Conservation (phyloP, 2,113 vertebrate species). For the Orcinus orca region DNA sequence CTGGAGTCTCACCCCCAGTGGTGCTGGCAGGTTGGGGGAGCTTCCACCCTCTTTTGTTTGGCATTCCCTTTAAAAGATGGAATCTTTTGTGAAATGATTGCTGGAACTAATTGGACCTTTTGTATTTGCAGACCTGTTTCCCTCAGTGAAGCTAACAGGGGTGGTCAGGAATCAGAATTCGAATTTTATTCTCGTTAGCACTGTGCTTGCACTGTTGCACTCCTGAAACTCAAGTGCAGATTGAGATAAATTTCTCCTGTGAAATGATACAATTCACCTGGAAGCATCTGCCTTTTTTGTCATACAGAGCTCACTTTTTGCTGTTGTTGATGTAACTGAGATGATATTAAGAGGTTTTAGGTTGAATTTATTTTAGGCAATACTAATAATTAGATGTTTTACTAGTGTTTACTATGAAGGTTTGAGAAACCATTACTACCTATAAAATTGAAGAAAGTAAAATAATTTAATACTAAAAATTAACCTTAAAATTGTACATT, state of each 20-base stretch:
- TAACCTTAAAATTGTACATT: neutral
- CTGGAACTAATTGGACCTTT: neutral
- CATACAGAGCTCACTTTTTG: neutral
- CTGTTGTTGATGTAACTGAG: neutral
- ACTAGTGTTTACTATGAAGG: neutral
- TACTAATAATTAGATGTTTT: neutral
- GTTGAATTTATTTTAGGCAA: constrained; percentile 1
- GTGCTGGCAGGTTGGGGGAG: neutral
- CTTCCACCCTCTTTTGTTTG: neutral
- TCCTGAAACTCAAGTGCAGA: neutral
- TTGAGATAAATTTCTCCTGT: neutral
- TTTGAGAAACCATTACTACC: neutral
- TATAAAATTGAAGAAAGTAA: constrained; percentile 13
- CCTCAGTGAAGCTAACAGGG: neutral
- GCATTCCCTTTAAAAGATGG: neutral
- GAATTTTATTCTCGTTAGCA: neutral
- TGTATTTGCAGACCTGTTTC: neutral
- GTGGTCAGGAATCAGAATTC: neutral
- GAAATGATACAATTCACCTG: neutral
- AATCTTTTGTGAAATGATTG: neutral
- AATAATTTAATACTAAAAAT: constrained; percentile 29
- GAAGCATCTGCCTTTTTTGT: neutral
- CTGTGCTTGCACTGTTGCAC: neutral
- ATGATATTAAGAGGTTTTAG: neutral
- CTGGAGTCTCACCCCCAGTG: neutral